phyloP scores from a whole-genome alignment of 2,113 vertebrate genomes.

The Ammodramus savannarum region DNA sequence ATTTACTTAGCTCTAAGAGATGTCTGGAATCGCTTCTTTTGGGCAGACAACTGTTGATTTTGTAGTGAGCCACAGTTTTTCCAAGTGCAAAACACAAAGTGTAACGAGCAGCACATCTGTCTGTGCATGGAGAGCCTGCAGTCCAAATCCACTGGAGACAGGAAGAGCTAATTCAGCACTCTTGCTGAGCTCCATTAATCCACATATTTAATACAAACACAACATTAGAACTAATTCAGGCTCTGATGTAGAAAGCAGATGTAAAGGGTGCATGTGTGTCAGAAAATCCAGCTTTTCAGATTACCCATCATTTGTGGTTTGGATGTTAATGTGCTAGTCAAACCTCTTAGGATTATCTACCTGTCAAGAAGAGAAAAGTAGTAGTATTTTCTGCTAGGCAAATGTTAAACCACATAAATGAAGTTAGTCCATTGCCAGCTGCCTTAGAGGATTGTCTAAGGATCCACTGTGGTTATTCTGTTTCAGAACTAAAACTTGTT shows the following conservation, averaged over 20 bases:
- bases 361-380: slow-evolving; percentile 49
- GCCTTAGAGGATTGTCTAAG: slow-evolving; percentile 46
- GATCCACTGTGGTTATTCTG: slow-evolving; percentile 29
- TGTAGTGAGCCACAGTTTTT: not conserved
- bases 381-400: slow-evolving; percentile 47
- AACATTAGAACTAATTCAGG: slow-evolving; percentile 55
- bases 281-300: slow-evolving; percentile 64
- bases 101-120: not conserved
- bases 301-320: slow-evolving; percentile 60
- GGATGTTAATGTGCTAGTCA: slow-evolving; percentile 52
- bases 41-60: slow-evolving; percentile 16
- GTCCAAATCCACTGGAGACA: slow-evolving; percentile 50
- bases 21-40: not conserved
- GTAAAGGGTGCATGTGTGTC: slow-evolving; percentile 19
- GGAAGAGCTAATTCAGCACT: slow-evolving; percentile 55
- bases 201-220: slow-evolving; percentile 56
- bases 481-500: slow-evolving; percentile 55
- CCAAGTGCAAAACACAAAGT: not conserved
- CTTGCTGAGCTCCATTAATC: slow-evolving; percentile 60
- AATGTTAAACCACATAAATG: slow-evolving; percentile 63
- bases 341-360: slow-evolving; percentile 65
- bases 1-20: not conserved
- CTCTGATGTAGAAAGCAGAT: slow-evolving; percentile 61
- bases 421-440: slow-evolving; percentile 39
- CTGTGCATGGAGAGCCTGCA: not conserved